These are phyloP conservation scores for Scaptomyza pallida DNA, from an alignment of 1,140 invertebrate species.

Conservation along the genomic window DNA sequence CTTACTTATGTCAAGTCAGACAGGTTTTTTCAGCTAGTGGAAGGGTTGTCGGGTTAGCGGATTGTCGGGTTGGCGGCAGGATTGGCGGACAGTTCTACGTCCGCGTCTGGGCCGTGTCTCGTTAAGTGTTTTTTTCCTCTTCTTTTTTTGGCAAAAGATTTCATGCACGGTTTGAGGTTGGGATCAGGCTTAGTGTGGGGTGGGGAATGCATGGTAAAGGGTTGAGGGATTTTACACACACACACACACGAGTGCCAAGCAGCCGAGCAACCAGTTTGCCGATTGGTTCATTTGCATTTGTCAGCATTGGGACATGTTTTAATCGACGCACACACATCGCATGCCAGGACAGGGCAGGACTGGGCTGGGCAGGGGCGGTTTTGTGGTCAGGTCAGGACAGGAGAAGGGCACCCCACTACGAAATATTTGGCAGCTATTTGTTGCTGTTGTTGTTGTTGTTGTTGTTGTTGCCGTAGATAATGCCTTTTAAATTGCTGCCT, in stretches of 20 bases:
- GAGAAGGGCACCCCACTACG: too few relatives aligned
- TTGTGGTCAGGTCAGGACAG: slow-evolving; percentile 5
- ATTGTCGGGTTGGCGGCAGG: slow-evolving; percentile 18
- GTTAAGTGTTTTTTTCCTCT: slow-evolving; percentile 77
- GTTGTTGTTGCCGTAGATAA: slow-evolving; percentile 47
- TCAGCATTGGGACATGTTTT: slow-evolving; percentile 61
- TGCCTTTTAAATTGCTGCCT: slow-evolving; percentile 65
- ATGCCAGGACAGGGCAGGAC: not conserved
- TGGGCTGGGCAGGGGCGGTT: not conserved
- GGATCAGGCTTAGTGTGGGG: slow-evolving; percentile 1
- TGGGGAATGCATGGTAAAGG: slow-evolving; percentile 28
- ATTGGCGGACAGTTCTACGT: slow-evolving; percentile 14
- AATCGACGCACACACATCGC: slow-evolving; percentile 7
- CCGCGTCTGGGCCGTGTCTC: slow-evolving; percentile 65
- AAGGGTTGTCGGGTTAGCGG: slow-evolving; percentile 9
- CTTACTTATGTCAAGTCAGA: slow-evolving; percentile 74
- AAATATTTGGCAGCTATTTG: too few relatives aligned
- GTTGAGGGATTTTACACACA: slow-evolving; percentile 53
- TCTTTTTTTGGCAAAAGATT: slow-evolving; percentile 71
- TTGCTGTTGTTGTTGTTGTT: too few relatives aligned
- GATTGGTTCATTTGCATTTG: slow-evolving; percentile 74
- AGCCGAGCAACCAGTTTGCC: slow-evolving; percentile 38
- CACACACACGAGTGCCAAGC: too few relatives aligned
- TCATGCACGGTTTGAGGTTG: slow-evolving; percentile 49
- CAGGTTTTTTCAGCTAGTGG: slow-evolving; percentile 48